These are phyloP conservation scores for Dryobates pubescens DNA, from an alignment of 2,797 vertebrate genomes.

Conservation along the genomic window DNA sequence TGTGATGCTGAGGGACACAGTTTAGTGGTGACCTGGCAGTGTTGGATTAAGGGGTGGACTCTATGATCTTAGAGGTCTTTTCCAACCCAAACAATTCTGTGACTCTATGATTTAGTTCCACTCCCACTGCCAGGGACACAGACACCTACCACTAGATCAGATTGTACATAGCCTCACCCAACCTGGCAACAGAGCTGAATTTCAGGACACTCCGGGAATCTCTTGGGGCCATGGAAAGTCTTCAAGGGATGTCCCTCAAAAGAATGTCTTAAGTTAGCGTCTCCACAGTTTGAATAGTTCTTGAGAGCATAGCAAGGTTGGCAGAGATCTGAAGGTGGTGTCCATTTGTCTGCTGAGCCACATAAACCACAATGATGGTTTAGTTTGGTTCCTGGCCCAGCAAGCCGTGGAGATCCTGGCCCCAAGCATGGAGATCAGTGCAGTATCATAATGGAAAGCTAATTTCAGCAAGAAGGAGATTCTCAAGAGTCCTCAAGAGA, in stretches of 20 bases:
- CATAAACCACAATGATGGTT: accelerated
- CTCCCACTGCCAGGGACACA: background rate
- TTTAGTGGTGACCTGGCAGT: too few species aligned
- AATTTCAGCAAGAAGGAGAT: background rate
- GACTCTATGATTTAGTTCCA: too few species aligned
- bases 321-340: background rate
- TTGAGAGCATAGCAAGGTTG: background rate
- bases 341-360: background rate
- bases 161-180: background rate
- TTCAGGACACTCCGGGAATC: background rate
- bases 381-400: background rate
- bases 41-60: too few species aligned
- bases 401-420: too few species aligned
- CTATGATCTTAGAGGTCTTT: too few species aligned
- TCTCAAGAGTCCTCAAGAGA: too few species aligned
- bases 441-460: accelerated
- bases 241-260: too few species aligned
- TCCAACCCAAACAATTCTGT: too few species aligned
- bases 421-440: accelerated
- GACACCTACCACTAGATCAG: background rate
- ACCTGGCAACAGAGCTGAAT: background rate
- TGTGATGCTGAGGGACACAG: too few species aligned
- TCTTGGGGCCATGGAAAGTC: background rate
- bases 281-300: background rate
- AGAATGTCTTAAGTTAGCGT: background rate